These are phyloP conservation scores for Ciconia stormi DNA, from an alignment of 2,113 vertebrate species.

Conservation along the genomic window DNA sequence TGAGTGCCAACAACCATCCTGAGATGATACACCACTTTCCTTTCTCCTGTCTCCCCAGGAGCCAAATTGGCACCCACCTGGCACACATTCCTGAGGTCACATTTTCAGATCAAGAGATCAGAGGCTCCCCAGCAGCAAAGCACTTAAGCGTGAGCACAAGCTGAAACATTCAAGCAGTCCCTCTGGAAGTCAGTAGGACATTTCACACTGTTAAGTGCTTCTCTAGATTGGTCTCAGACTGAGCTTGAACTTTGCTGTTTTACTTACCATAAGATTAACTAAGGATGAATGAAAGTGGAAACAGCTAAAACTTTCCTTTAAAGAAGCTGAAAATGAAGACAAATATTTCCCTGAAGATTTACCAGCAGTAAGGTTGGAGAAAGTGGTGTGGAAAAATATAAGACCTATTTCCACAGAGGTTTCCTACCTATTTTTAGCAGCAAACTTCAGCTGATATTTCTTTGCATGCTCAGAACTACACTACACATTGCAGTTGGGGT, in stretches of 20 bases:
- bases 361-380: background rate
- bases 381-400: background rate
- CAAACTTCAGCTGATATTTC: background rate
- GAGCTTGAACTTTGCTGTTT: slow-evolving; percentile 3
- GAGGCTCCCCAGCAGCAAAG: background rate
- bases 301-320: background rate
- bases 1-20: background rate
- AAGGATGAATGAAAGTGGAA: background rate
- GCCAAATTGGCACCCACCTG: background rate
- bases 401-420: background rate
- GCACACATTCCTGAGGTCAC: background rate
- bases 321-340: background rate
- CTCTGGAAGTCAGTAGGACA: background rate
- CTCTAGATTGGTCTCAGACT: background rate
- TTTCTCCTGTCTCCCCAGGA: background rate
- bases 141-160: background rate
- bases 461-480: background rate
- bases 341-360: slow-evolving; percentile 14
- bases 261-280: background rate
- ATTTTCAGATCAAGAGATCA: background rate
- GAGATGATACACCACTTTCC: background rate
- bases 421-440: background rate
- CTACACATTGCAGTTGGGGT: background rate
- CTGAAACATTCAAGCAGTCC: background rate
- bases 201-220: background rate